Conservation (phyloP, 1,140 invertebrate species). For the Ptiloglossa arizonensis region DNA sequence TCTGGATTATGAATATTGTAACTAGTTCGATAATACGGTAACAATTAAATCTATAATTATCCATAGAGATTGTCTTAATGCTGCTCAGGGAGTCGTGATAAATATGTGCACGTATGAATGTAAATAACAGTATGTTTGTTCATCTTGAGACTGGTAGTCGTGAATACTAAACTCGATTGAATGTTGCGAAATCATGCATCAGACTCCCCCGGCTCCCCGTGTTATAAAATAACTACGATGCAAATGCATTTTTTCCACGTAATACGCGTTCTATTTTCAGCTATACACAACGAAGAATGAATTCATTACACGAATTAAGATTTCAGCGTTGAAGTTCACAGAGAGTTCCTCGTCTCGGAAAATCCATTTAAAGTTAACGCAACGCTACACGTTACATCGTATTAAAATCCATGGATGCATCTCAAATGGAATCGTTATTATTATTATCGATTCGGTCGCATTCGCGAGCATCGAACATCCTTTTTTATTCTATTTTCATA, state of each 20-base stretch:
- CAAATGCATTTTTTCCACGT: background rate
- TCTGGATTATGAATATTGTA: background rate
- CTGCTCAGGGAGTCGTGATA: no score
- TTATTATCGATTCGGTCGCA: no score
- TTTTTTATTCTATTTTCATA: constrained; percentile 17
- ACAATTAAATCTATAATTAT: background rate
- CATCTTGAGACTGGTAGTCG: background rate
- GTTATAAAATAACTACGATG: background rate
- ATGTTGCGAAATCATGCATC: background rate
- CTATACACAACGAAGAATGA: background rate
- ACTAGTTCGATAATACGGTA: background rate
- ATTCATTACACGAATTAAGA: no score
- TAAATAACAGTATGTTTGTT: background rate
- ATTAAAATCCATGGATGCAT: background rate
- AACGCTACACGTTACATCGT: background rate
- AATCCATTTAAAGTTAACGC: background rate
- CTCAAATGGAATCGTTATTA: no score
- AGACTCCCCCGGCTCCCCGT: no score
- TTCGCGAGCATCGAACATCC: background rate
- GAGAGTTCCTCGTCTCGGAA: background rate
- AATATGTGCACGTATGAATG: background rate
- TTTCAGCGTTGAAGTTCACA: background rate
- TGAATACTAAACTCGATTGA: background rate
- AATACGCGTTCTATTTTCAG: background rate
- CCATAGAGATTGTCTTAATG: background rate